Base-by-base conservation (phyloP, 2,888 invertebrate species). In the Orthosia gracilis region DNA sequence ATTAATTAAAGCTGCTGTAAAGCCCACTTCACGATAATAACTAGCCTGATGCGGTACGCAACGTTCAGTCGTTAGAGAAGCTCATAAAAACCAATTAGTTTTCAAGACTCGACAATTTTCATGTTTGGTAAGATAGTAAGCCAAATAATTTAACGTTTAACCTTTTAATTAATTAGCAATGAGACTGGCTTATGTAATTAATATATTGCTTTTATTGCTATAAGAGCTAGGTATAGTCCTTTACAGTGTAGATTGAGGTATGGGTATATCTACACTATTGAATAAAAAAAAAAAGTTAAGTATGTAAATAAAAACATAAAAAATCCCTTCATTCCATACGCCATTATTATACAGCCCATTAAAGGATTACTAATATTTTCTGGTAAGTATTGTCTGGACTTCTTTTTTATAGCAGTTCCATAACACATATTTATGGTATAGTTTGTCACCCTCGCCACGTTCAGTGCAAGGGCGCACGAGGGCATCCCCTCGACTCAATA, bases 391-490 rank as follows among this genome's bases (percentile, higher is more conserved):
- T 59, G 26, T 26, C 15, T 52, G 55, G 23, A 55, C 64, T 66
- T n/a, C 57, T 75, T 49, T 52, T 69, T 62, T 57, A 80, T 55
- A 61, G 76, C 55, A 75, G 61, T 49, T 49, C 17, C 15, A 52
- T 40, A 49, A 13, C 15, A 54, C 26, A 49, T 52, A 76, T 76
- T 66, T 68, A 77, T 62, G 26, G 50, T 50, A 17, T 50, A 49
- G 40, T 69, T 52, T 69, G 65, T 77, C 72, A 50, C 70, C 82
- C 84, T 73, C 69, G 57, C 49, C 61, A 54, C 47, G 62, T 65
- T 65, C 69, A 77, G 78, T 72, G 78, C 82, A 85, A 87, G 84
- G 78, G 81, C 81, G 69, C 54, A 69, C 66, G 74, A 73, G 69
- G 67, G 74, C 73, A 73, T 45, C 76, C 85, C 85, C 85, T 87